Evolutionary conservation across 2,113 vertebrate species (phyloP), one percentile per base, ranked within the genome.

Genomic region (Equus quagga): DNA sequence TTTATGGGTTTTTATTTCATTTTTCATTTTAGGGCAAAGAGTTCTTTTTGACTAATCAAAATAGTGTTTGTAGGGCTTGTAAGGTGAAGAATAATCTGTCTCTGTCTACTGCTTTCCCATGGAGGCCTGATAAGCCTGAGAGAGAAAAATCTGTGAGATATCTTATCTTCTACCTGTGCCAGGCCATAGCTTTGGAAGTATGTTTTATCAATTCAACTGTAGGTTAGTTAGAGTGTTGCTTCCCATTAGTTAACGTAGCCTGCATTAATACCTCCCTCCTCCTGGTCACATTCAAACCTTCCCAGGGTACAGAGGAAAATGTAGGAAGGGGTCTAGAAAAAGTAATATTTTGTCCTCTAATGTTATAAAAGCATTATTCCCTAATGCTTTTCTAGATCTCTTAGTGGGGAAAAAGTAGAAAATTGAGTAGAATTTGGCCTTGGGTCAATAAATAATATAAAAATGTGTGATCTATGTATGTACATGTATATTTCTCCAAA

Each of bases 361-460:
- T 91, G 51, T 88, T 75, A 76, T 91, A 97, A 54, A 54, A 54
- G 7, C 51, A 54, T 54, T 54, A 3, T 54, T 54, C 51, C 15
- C 51, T 54, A 54, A 54, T 54, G 72, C 76, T 93, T 82, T 95
- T 96, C 84, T 97, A 96, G 95, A 83, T 94, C 28, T 82, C 28
- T 93, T 97, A 94, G 92, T 87, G 41, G 60, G 36, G 7, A 12
- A 19, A 78, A 65, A 79, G 83, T 97, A 97, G 94, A 87, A 97
- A 97, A 86, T 76, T 12, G 17, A 94, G 65, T 97, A 98, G 96
- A 98, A 96, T 91, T 98, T 96, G 95, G 70, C 95, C 94, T 94
- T 82, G 89, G 87, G 92, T 96, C 94, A 97, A 24, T 90, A 96
- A 85, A 81, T 96, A 41, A 91, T 96, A 91, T 62, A 91, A 94